These are phyloP conservation scores for Drosophila repleta DNA, from an alignment of 1,140 invertebrate species.

Conservation along the genomic window DNA sequence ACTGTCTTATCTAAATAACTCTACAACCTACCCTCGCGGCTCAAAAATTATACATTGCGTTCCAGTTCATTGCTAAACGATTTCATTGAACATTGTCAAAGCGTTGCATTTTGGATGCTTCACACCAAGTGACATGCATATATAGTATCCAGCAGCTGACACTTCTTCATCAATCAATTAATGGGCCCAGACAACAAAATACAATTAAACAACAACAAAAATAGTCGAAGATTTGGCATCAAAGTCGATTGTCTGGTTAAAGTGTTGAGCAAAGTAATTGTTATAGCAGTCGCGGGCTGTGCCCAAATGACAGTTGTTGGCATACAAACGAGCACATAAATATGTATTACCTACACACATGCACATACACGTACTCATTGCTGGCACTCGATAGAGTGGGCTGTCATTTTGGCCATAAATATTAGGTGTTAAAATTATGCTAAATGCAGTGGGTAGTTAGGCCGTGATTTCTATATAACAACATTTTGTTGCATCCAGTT, in stretches of 20 bases:
- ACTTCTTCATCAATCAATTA: conserved; percentile 28
- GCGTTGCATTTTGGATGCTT: conserved; percentile 20
- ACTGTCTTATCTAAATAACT: neutral
- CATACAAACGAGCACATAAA: conserved; percentile 56
- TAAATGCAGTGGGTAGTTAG: conserved; percentile 54
- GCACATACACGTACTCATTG: conserved; percentile 21
- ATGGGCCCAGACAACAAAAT: conserved; percentile 2
- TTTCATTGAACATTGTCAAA: conserved; percentile 32
- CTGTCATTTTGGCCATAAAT: conserved; percentile 53
- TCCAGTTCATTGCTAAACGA: conserved; percentile 34
- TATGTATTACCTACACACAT: conserved; percentile 34
- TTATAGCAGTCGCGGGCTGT: conserved; percentile 41
- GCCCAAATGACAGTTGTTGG: conserved; percentile 58
- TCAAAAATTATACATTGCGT: neutral
- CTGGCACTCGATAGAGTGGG: conserved; percentile 41
- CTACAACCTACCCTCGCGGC: neutral
- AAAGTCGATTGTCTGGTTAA: conserved; percentile 30
- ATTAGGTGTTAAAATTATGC: conserved; percentile 58
- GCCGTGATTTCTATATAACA: conserved; percentile 47
- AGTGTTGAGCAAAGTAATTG: conserved; percentile 40
- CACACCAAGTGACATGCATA: conserved; percentile 4
- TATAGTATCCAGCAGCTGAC: conserved; percentile 1
- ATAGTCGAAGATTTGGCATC: conserved; percentile 31
- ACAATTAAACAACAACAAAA: neutral
- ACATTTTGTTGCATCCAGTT: conserved; percentile 45